Conservation (phyloP, 2,797 vertebrate genomes). For the Gallinago nigripennis region DNA sequence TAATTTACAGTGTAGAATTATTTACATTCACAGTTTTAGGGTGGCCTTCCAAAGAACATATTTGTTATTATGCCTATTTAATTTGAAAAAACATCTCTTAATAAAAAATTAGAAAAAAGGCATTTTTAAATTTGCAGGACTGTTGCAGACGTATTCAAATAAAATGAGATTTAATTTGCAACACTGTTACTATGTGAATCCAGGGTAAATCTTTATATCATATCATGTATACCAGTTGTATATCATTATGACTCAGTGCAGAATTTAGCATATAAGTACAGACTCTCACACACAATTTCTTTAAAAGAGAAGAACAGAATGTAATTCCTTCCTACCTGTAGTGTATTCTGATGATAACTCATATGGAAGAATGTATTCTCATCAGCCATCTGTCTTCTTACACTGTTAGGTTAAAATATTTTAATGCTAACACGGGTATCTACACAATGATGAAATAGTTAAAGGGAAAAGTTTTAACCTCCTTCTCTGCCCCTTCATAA, state of each 20-base stretch:
- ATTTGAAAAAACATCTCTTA: not conserved
- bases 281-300: not conserved
- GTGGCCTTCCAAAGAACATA: not conserved
- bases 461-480: not conserved
- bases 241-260: not conserved
- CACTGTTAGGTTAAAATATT: not conserved
- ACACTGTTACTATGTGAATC: not conserved
- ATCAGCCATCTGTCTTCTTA: not conserved
- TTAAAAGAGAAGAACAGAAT: not conserved
- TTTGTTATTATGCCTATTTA: not conserved
- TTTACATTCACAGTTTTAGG: not conserved
- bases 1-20: not conserved
- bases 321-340: not conserved
- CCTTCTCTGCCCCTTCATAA: not conserved
- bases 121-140: not conserved
- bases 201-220: not conserved
- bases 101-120: not conserved
- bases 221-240: not conserved
- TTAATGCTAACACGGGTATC: not conserved
- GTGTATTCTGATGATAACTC: not conserved
- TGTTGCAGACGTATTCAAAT: not conserved
- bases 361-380: not conserved
- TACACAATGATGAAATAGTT: constrained; percentile 1
- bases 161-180: not conserved
- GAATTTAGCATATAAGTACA: not conserved